Base-by-base conservation (phyloP, 2,797 vertebrate species). In the Diplodus sargus region DNA sequence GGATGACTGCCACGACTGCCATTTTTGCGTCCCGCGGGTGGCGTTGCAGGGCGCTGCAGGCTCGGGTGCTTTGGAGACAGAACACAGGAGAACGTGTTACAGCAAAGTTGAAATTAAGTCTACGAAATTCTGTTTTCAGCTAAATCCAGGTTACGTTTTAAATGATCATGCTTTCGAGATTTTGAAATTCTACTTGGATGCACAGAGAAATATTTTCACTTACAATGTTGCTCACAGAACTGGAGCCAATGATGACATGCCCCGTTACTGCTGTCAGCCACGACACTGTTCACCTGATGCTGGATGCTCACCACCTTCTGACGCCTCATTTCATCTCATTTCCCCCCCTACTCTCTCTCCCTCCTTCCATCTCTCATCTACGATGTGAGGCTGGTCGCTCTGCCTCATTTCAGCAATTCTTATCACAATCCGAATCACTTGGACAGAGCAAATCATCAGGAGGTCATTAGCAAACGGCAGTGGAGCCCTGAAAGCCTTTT, bases 1-100 rank as follows among this genome's bases (percentile, higher is more conserved):
- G 23, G 98, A 99, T 0, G 98, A 98, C 74, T 96, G 98, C 98
- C 98, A 96, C 2, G 95, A 96, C 83, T 98, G 98, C 97, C 97
- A 99, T 85, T 97, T 99, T 57, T 97, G 97, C 30, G 95, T 95
- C 96, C 96, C 97, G 2, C 95, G 94, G 48, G 96, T 97, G 83
- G 96, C 94, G 25, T 98, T 99, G 85, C 97, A 98, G n/a, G 96
- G 95, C 7, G 94, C 82, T 0, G 85, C 0, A 1, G 93, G 79
- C 74, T 98, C 97, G 14, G 91, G 62, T 16, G 95, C 94, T 90
- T 9, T 4, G 20, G 45, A 76, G 56, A 69, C 12, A 65, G 25
- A 66, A 61, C 2, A 58, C 11, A 28, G 47, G 16, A 2, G 56
- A 56, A 20, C 0, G 63, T 16, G 42, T 70, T 51, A 20, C 51